These are phyloP conservation scores for Idaea straminata DNA, from an alignment of 2,888 invertebrate genomes.

Conservation along the genomic window DNA sequence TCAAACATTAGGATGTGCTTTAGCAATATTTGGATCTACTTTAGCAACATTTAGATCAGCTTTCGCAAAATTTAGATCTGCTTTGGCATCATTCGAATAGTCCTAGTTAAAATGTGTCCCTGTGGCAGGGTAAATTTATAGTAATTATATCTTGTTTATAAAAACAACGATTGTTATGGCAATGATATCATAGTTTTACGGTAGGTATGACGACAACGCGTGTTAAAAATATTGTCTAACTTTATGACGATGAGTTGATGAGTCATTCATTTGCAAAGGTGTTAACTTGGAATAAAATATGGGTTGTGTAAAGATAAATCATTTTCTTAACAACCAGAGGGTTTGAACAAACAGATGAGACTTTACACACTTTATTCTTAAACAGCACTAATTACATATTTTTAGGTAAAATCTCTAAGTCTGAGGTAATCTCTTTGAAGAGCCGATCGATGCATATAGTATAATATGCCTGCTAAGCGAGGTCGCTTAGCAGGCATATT, in stretches of 20 bases:
- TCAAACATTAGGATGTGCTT: too few relatives aligned
- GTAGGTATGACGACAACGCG: background rate
- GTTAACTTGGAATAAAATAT: background rate
- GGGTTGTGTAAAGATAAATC: background rate
- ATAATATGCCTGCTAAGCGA: too few relatives aligned
- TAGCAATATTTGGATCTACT: too few relatives aligned
- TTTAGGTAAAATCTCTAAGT: too few relatives aligned
- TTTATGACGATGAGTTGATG: conserved; percentile 3
- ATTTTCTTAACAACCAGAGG: too few relatives aligned
- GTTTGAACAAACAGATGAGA: background rate
- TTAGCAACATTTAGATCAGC: too few relatives aligned
- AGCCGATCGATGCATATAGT: too few relatives aligned
- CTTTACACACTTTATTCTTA: too few relatives aligned
- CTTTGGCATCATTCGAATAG: background rate
- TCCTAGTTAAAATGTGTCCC: background rate
- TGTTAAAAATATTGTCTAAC: background rate
- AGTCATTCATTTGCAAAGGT: background rate
- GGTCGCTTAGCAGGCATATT: too few relatives aligned
- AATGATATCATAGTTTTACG: background rate
- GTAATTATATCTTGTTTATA: background rate
- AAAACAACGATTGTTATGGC: background rate
- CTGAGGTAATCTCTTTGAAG: too few relatives aligned
- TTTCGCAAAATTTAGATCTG: too few relatives aligned
- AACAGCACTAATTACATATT: too few relatives aligned
- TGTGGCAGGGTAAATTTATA: background rate